phyloP scores from a whole-genome alignment of 2,888 invertebrate genomes.

The Coelinius sp. region DNA sequence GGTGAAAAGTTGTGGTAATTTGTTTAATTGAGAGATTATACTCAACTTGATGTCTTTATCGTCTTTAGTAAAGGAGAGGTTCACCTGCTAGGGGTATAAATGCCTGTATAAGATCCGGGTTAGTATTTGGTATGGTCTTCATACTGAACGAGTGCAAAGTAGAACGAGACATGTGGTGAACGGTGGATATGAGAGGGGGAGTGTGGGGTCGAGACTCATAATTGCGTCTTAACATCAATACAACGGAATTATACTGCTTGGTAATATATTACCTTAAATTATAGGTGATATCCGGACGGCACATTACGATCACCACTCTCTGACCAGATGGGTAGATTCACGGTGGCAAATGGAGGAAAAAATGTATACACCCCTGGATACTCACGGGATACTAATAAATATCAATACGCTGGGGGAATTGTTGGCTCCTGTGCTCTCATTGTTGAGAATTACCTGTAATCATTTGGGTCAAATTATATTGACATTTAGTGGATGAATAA shows the following conservation, averaged over 20 bases:
- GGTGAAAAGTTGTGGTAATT: conserved; percentile 41
- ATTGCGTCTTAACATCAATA: conserved; percentile 67
- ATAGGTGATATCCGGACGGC: conserved; percentile 67
- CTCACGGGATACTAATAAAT: conserved; percentile 36
- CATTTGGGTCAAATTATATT: neutral
- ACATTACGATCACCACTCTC: conserved; percentile 65
- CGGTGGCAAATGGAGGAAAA: conserved; percentile 54
- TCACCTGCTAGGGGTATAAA: conserved; percentile 14
- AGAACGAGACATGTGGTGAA: conserved; percentile 7
- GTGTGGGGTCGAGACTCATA: conserved; percentile 51
- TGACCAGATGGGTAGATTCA: conserved; percentile 65
- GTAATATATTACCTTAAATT: conserved; percentile 70
- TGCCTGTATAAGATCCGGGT: neutral
- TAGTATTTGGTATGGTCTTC: neutral
- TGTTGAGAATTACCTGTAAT: neutral
- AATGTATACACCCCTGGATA: conserved; percentile 9
- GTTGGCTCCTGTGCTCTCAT: conserved; percentile 7
- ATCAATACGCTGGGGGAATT: conserved; percentile 16
- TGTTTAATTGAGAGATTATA: neutral
- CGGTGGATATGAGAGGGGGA: neutral
- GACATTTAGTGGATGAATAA: neutral
- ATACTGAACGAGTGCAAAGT: neutral
- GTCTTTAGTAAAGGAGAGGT: neutral
- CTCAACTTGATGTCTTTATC: neutral
- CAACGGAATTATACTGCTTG: conserved; percentile 63